Conservation (phyloP, 1,140 invertebrate species). For the Lasaia peninsularis region DNA sequence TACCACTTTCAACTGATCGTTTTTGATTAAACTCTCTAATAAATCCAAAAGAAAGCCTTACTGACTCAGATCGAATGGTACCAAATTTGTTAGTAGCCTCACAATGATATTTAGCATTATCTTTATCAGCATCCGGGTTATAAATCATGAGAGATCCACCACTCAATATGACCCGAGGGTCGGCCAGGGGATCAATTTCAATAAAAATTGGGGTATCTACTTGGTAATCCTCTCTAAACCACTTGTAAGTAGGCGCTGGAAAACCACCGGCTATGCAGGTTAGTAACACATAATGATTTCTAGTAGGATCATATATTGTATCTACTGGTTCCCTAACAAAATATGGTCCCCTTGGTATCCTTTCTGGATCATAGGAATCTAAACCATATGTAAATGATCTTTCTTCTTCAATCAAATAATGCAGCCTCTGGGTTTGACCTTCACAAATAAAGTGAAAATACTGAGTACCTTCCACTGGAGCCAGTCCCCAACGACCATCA, state of each 20-base stretch:
- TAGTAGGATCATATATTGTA: slow-evolving; percentile 90
- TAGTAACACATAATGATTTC: slow-evolving; percentile 86
- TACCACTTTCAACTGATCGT: slow-evolving; percentile 88
- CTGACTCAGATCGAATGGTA: slow-evolving; percentile 91
- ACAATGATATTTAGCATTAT: slow-evolving; percentile 94
- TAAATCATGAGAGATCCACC: slow-evolving; percentile 95
- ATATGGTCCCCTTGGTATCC: slow-evolving; percentile 90
- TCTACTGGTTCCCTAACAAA: slow-evolving; percentile 91
- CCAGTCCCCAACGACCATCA: slow-evolving; percentile 89
- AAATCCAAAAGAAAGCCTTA: slow-evolving; percentile 92
- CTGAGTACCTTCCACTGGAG: slow-evolving; percentile 87
- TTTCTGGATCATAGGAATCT: slow-evolving; percentile 84
- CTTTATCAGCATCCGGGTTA: slow-evolving; percentile 87
- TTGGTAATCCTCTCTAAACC: slow-evolving; percentile 93
- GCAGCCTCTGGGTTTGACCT: slow-evolving; percentile 82
- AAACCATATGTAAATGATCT: slow-evolving; percentile 91
- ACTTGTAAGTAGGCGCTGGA: slow-evolving; percentile 93
- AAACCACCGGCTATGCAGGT: slow-evolving; percentile 93
- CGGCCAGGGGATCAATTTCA: slow-evolving; percentile 86
- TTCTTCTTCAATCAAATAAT: slow-evolving; percentile 86
- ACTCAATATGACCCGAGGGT: slow-evolving; percentile 90
- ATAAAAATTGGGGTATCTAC: slow-evolving; percentile 84
- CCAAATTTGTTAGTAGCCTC: slow-evolving; percentile 93
- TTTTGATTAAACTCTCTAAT: slow-evolving; percentile 95
- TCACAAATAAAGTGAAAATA: slow-evolving; percentile 93